A percentile compares a stretch with the other conserved stretches of the same genome.
phyloP scores from a whole-genome alignment of 1,140 invertebrate species.

The Zelostemma sp. region DNA sequence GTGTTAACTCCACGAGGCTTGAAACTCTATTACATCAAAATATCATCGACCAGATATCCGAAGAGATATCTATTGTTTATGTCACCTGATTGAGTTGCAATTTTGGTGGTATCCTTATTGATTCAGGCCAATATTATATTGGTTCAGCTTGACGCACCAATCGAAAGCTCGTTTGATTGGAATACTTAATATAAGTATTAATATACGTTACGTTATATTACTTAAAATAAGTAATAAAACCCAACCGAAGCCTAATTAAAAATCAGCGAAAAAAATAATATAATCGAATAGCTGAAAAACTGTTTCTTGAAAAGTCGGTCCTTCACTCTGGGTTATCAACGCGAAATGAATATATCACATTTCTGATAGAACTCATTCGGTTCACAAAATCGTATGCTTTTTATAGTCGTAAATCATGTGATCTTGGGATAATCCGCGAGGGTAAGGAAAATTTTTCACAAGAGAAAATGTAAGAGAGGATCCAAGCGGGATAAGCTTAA shows the following conservation, averaged over 20 bases:
- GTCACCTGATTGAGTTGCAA: constrained; percentile 47
- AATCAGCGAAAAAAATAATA: constrained; percentile 2
- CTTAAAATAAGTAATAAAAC: too few relatives aligned
- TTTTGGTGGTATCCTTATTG: constrained; percentile 45
- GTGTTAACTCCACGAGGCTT: constrained; percentile 42
- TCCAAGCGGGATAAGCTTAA: constrained; percentile 48
- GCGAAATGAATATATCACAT: background rate
- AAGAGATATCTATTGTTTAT: constrained; percentile 49
- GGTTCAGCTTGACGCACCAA: constrained; percentile 30
- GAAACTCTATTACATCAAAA: constrained; percentile 50
- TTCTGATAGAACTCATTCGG: constrained; percentile 22
- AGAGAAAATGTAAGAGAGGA: constrained; percentile 36
- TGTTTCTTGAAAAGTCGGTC: background rate
- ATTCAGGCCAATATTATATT: constrained; percentile 47
- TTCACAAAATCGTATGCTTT: constrained; percentile 19
- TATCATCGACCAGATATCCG: constrained; percentile 45
- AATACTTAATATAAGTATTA: too few relatives aligned
- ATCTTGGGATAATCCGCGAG: constrained; percentile 31
- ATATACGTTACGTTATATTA: too few relatives aligned
- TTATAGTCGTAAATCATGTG: constrained; percentile 26
- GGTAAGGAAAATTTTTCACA: constrained; percentile 33
- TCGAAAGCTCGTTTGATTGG: too few relatives aligned
- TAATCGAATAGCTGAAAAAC: background rate
- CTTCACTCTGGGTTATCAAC: background rate
- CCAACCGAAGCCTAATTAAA: too few relatives aligned